Conservation (phyloP, 1,140 invertebrate species). For the Cherax quadricarinatus region DNA sequence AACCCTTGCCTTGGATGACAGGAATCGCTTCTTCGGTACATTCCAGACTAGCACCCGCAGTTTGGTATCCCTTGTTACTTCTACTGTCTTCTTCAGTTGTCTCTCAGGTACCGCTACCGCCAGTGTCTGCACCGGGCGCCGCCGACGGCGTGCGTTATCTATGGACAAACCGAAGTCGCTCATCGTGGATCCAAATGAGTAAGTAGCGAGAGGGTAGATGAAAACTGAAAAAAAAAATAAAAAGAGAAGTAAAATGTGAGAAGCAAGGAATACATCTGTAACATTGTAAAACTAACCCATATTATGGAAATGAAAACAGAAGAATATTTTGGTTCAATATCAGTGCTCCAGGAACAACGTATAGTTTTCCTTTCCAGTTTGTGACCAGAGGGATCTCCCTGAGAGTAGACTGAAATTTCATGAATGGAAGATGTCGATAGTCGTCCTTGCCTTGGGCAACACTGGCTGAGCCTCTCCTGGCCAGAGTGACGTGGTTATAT, state of each 20-base stretch:
- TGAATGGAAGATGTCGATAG: too few relatives aligned
- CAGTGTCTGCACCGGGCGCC: not conserved
- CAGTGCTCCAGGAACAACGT: too few relatives aligned
- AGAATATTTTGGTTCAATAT: too few relatives aligned
- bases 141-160: not conserved
- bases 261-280: too few relatives aligned
- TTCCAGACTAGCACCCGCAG: not conserved
- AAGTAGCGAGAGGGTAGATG: not conserved
- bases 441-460: too few relatives aligned
- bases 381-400: too few relatives aligned
- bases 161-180: not conserved
- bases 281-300: too few relatives aligned
- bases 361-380: too few relatives aligned
- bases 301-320: too few relatives aligned
- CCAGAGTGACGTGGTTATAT: too few relatives aligned
- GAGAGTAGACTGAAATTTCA: too few relatives aligned
- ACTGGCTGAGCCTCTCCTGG: too few relatives aligned
- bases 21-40: not conserved
- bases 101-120: not conserved
- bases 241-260: not conserved
- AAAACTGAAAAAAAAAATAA: not conserved
- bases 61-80: not conserved
- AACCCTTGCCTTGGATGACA: not conserved
- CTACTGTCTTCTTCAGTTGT: constrained; percentile 12
- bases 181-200: not conserved